Conservation (phyloP, 2,797 vertebrate genomes). For the Labeo calbasu region DNA sequence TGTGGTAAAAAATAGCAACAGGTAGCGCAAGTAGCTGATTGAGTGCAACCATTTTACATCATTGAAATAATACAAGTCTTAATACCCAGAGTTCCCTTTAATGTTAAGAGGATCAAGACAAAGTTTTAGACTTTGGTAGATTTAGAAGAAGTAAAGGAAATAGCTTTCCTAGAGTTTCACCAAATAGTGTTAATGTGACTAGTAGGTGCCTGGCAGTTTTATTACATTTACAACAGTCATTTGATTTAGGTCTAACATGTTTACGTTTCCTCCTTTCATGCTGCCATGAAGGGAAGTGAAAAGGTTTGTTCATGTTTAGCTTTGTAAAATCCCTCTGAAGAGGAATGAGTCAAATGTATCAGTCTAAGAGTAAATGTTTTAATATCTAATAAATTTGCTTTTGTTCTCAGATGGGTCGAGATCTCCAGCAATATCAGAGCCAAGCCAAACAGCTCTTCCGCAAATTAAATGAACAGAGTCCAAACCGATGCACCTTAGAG, state of each 20-base stretch:
- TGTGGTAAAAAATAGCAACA: no score
- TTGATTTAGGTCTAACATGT: constrained; percentile 50
- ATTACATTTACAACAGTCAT: not conserved
- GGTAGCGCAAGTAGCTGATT: no score
- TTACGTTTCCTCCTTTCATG: constrained; percentile 68
- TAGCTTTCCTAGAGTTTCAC: not conserved
- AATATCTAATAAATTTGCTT: constrained; percentile 32
- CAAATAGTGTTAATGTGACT: not conserved
- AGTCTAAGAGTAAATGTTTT: constrained; percentile 5
- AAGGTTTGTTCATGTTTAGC: constrained; percentile 78
- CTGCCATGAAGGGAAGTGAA: constrained; percentile 82
- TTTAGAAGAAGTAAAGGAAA: not conserved
- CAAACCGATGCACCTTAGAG: constrained; percentile 94
- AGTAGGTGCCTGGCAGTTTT: not conserved
- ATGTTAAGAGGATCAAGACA: not conserved
- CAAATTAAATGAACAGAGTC: constrained; percentile 97
- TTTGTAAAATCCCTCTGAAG: constrained; percentile 58
- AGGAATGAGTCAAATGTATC: constrained; percentile 2
- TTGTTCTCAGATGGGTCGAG: constrained; percentile 87
- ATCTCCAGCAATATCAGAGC: constrained; percentile 97
- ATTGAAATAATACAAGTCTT: no score
- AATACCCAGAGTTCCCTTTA: not conserved
- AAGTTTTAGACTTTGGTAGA: not conserved
- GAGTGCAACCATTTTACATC: no score
- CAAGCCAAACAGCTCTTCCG: constrained; percentile 97